Evolutionary conservation across 1,140 invertebrate species (phyloP).

Genomic region (Lepidurus couesii): DNA sequence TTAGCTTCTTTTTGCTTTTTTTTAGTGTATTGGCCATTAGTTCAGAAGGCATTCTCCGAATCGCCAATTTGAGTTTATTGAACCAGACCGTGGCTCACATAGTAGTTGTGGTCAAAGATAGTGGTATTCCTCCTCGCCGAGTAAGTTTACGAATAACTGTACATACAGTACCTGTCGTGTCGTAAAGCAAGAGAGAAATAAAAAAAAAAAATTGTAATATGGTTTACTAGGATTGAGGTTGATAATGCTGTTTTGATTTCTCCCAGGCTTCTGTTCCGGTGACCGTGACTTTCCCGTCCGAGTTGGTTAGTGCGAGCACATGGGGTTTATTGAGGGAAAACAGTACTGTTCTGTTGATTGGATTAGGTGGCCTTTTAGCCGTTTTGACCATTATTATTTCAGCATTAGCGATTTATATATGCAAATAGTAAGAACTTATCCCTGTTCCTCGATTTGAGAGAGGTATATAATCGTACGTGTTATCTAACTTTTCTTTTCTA

Average conservation of each 20-base stretch:
- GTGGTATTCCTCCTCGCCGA: conserved; percentile 64
- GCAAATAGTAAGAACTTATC: conserved; percentile 59
- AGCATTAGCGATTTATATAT: conserved; percentile 65
- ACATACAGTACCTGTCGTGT: neutral
- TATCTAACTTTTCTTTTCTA: neutral
- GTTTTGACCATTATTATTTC: conserved; percentile 66
- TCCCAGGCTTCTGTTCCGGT: conserved; percentile 64
- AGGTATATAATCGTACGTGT: no score
- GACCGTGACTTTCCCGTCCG: conserved; percentile 58
- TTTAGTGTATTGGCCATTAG: conserved; percentile 50
- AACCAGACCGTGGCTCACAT: conserved; percentile 60
- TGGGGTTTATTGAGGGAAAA: conserved; percentile 43
- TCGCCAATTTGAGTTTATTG: conserved; percentile 45
- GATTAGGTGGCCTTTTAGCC: conserved; percentile 63
- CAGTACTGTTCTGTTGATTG: conserved; percentile 56
- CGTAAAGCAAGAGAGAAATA: conserved; percentile 4
- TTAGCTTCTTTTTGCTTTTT: conserved; percentile 26
- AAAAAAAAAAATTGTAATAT: no score
- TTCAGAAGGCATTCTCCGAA: conserved; percentile 48
- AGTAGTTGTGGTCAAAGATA: conserved; percentile 72
- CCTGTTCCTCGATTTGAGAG: no score
- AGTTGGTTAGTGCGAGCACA: conserved; percentile 36
- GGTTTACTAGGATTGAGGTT: no score
- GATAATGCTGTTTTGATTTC: conserved; percentile 25
- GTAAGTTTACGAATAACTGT: conserved; percentile 40